Base-by-base conservation (phyloP, 2,113 vertebrate species). In the Lepidothrix coronata region DNA sequence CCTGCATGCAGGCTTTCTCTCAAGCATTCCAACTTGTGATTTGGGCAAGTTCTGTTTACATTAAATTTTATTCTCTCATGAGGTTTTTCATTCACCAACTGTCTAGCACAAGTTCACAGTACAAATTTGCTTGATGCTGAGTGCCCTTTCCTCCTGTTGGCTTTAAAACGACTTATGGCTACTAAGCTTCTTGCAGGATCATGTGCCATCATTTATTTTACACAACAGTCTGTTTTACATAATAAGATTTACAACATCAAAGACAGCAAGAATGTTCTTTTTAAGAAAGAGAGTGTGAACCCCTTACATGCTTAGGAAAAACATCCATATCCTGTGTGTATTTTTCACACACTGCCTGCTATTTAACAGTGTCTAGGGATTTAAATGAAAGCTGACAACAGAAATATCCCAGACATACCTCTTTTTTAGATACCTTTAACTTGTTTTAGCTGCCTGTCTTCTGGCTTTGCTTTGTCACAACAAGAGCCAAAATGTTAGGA, bases 171-270 rank as follows among this genome's bases (percentile, higher is more conserved):
- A 92, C 91, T 96, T 93, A 93, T 0, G 65, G 79, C 13, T 78
- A 49, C 83, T 87, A 91, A 96, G 91, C 88, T 84, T 58, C 86
- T 93, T 93, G 91, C 57, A 78, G 83, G 68, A 95, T 96, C 95
- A 18, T 82, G 79, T 80, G 91, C 88, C 91, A 78, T 88, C 89
- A 71, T 95, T 95, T 96, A 93, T 96, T 97, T 96, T 94, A 80
- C 79, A 93, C 91, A 91, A 91, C 77, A 58, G 73, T 68, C 65
- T 94, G 88, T 89, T 96, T 93, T 96, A 87, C 62, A 65, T 97
- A 94, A 96, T 87, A 89, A 89, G 95, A 95, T 95, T 94, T 95
- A 73, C 76, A 87, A 84, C 88, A 96, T 97, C 88, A 95, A 96
- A 97, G 95, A 91, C 51, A 51, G 61, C 80, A 86, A 74, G 72